Percentiles rank a stretch among this genome's conserved stretches.
These are phyloP conservation scores for Ophioninae sp. DNA, from an alignment of 2,888 invertebrate genomes.

Conservation along the genomic window DNA sequence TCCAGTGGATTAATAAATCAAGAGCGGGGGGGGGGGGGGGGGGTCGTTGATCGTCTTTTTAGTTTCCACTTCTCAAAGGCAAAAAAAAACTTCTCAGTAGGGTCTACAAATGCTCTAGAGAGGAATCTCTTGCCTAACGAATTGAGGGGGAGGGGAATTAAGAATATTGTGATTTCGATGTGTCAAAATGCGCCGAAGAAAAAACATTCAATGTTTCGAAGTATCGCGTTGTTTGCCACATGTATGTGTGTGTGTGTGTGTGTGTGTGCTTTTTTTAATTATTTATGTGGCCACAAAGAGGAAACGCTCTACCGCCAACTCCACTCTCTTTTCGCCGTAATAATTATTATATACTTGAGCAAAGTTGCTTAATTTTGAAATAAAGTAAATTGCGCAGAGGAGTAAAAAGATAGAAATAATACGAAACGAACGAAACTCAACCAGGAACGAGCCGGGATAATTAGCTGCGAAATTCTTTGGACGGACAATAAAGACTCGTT, in stretches of 20 bases:
- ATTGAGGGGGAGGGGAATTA: no score
- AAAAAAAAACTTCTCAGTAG: constrained; percentile 46
- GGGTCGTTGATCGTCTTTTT: constrained; percentile 23
- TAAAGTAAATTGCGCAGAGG: neutral
- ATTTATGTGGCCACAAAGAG: no score
- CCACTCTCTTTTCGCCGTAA: neutral
- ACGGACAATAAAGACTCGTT: constrained; percentile 46
- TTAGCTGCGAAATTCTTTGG: constrained; percentile 56
- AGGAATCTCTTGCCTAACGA: no score
- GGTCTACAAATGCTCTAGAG: no score
- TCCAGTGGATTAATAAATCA: constrained; percentile 60
- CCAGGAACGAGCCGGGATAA: constrained; percentile 48
- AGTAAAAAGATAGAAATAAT: constrained; percentile 17
- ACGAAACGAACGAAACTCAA: constrained; percentile 22
- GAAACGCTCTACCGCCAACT: no score
- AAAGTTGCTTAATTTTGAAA: neutral
- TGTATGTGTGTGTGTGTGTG: no score
- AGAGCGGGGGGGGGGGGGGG: constrained; percentile 1
- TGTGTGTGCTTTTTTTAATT: no score
- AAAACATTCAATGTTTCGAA: no score
- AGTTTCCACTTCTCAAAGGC: constrained; percentile 24
- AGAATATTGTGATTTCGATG: no score
- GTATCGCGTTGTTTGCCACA: no score
- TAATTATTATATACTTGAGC: neutral
- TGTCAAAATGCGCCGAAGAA: no score